A percentile compares a stretch with the other conserved stretches of the same genome.
phyloP scores from a whole-genome alignment of 1,140 invertebrate genomes.

The Muscidifurax raptorellus region DNA sequence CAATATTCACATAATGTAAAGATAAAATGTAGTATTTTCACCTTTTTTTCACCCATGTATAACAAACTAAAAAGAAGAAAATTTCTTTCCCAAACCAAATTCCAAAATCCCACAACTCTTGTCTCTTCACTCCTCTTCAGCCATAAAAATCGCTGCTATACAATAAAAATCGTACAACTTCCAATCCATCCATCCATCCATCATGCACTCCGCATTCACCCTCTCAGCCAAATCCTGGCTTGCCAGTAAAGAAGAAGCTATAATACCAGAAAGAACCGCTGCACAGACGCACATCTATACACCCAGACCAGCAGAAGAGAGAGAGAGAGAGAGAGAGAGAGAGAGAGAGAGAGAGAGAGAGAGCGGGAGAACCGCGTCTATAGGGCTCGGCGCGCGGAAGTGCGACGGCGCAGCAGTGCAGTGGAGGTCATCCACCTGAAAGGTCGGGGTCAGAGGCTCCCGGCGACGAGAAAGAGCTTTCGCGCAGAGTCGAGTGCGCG shows the following conservation, averaged over 20 bases:
- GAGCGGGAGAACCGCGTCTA: background rate
- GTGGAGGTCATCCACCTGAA: slow-evolving; percentile 76
- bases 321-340: background rate
- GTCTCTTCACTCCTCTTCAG: too few relatives aligned
- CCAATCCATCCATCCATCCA: too few relatives aligned
- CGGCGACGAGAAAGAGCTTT: background rate
- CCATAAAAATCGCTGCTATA: too few relatives aligned
- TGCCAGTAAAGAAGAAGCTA: background rate
- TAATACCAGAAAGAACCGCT: background rate
- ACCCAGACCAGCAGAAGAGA: background rate
- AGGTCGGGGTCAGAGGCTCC: slow-evolving; percentile 74
- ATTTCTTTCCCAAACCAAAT: too few relatives aligned
- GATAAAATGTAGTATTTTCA: too few relatives aligned
- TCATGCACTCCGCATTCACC: too few relatives aligned
- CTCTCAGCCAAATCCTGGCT: background rate
- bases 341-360: background rate
- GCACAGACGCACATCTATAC: background rate
- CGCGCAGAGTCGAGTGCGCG: slow-evolving; percentile 22
- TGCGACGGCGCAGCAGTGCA: slow-evolving; percentile 71
- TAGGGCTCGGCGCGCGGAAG: slow-evolving; percentile 51
- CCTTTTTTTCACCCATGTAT: too few relatives aligned
- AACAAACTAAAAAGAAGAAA: too few relatives aligned
- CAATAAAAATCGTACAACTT: too few relatives aligned
- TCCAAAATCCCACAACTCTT: too few relatives aligned
- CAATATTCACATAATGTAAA: too few relatives aligned